A percentile compares a stretch with the other conserved stretches of the same genome.
phyloP scores from a whole-genome alignment of 2,797 vertebrate species.

The Choloepus didactylus region DNA sequence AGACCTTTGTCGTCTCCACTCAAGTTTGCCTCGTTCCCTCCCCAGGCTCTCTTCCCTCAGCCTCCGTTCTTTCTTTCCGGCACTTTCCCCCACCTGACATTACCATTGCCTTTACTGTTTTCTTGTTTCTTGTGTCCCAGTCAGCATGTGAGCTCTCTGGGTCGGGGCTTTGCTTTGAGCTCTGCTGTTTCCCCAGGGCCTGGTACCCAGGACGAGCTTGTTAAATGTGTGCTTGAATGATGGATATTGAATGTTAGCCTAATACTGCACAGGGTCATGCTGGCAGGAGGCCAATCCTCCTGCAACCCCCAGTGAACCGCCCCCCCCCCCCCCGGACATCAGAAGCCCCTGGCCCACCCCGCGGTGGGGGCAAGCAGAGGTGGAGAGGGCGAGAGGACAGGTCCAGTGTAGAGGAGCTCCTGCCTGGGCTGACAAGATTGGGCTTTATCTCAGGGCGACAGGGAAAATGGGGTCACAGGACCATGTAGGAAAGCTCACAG shows the following conservation, averaged over 20 bases:
- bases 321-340: too few species aligned
- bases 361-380: background rate
- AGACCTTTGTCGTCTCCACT: background rate
- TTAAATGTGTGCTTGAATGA: background rate
- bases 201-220: background rate
- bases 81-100: background rate
- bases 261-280: rapidly evolving
- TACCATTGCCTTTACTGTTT: background rate
- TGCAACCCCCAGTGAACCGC: background rate
- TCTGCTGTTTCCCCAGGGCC: background rate
- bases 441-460: rapidly evolving
- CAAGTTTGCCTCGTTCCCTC: too few species aligned
- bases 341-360: background rate
- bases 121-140: background rate
- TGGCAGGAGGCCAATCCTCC: too few species aligned
- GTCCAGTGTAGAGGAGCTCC: background rate
- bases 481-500: rapidly evolving
- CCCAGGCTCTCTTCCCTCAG: background rate
- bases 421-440: rapidly evolving
- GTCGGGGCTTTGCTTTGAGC: background rate
- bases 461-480: background rate
- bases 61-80: background rate
- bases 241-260: rapidly evolving
- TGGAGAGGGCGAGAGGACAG: rapidly evolving
- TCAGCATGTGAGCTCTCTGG: background rate